These are phyloP conservation scores for Amiota communis DNA, from an alignment of 2,888 invertebrate genomes.

Conservation along the genomic window DNA sequence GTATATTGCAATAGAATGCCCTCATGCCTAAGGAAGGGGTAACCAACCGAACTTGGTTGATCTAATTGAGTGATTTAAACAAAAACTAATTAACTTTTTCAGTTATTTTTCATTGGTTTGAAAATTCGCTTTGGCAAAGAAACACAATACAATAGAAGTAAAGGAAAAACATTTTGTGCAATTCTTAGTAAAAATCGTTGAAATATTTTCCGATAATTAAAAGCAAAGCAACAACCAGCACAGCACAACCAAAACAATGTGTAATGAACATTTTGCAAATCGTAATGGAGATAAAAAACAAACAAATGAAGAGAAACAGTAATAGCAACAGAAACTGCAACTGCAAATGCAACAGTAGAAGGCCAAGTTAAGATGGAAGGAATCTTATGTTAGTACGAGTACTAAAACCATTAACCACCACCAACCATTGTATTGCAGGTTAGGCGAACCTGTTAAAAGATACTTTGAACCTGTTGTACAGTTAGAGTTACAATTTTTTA, in stretches of 20 bases:
- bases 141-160: too few relatives aligned
- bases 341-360: neutral
- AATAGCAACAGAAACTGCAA: neutral
- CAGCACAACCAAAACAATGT: neutral
- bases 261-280: conserved; percentile 30
- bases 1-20: too few relatives aligned
- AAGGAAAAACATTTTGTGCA: conserved; percentile 22
- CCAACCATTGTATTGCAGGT: conserved; percentile 33
- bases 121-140: conserved; percentile 3
- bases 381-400: conserved; percentile 32
- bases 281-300: conserved; percentile 3
- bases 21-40: too few relatives aligned
- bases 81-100: conserved; percentile 62
- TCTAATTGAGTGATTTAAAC: conserved; percentile 62
- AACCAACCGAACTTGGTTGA: conserved; percentile 34
- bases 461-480: conserved; percentile 70
- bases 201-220: conserved; percentile 64
- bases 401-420: too few relatives aligned
- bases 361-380: conserved; percentile 22
- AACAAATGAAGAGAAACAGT: neutral
- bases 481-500: conserved; percentile 68
- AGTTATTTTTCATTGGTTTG: conserved; percentile 39
- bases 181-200: conserved; percentile 52
- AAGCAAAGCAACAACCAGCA: conserved; percentile 35
- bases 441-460: conserved; percentile 65